Evolutionary conservation across 2,888 invertebrate species (phyloP), one percentile per base, ranked within the genome.

Genomic region (Andrena trimmerana): DNA sequence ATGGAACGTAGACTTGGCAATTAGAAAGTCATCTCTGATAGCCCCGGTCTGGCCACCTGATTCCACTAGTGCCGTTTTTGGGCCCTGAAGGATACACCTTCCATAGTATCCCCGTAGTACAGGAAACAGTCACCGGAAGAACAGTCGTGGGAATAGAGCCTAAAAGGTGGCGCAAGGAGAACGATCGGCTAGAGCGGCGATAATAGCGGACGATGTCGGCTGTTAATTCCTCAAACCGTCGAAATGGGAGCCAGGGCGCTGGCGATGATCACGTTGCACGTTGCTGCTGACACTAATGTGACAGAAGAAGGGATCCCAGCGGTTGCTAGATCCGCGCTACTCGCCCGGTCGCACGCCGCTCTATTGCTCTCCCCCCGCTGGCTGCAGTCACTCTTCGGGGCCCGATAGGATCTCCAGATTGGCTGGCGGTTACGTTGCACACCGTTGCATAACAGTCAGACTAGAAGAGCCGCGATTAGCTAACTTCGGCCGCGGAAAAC

Each of bases 231-330:
- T 36, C 36, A 24, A 52, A 54, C 68, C 24, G 24, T 69, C 54
- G 36, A 36, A 57, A 54, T 24, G 29, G 54, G 67, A 67, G 67
- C 52, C 27, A 29, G 69, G 27, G 42, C 57, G 54, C 50, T 71
- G 75, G 50, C 68, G 82, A 79, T 70, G 79, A 82, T 84, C 78
- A 66, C 71, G 81, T 84, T 73, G 31, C 78, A 52, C 60, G 78
- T 63, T 52, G 5, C n/a, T 8, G 67, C 54, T 73, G 85, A 77
- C 85, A 62, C 69, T 85, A 79, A 85, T 77, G 79, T 70, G 85
- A 75, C 70, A 42, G 66, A 74, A 54, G 66, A 74, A 65, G 66
- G 70, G 66, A 76, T 68, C 31, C 48, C 67, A 63, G 29, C 57
- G 29, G 36, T 52, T 67, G 62, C 71, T 65, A 72, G 78, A 67